Conservation (phyloP, 2,113 vertebrate genomes). For the Axis porcinus region DNA sequence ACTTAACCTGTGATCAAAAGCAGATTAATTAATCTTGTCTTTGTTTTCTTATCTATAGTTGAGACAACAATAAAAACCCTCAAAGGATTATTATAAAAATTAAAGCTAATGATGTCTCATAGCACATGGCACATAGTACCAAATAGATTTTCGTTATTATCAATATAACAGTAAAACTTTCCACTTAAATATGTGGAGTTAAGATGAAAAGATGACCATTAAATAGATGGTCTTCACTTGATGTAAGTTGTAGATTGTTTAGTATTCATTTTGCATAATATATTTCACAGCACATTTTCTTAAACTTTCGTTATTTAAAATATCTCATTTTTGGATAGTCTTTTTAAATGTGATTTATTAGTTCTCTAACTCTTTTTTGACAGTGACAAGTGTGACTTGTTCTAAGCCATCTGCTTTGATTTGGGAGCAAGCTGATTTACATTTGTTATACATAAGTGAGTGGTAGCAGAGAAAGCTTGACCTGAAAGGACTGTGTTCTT, state of each 20-base stretch:
- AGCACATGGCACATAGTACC: neutral
- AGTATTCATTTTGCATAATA: neutral
- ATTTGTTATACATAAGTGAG: constrained; percentile 24
- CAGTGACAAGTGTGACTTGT: constrained; percentile 8
- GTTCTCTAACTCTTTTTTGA: constrained; percentile 27
- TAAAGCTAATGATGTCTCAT: neutral
- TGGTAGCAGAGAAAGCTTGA: constrained; percentile 12
- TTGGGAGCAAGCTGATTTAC: constrained; percentile 14
- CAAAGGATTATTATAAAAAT: neutral
- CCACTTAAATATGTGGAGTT: neutral
- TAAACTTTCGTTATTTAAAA: neutral
- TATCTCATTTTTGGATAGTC: neutral
- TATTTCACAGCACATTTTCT: constrained; percentile 18
- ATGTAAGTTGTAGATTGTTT: neutral
- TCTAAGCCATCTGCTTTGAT: constrained; percentile 33
- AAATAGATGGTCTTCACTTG: neutral
- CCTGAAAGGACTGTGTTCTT: neutral
- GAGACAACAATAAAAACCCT: neutral
- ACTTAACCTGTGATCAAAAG: neutral
- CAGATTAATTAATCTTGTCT: neutral
- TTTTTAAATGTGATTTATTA: constrained; percentile 33
- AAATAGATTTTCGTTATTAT: neutral
- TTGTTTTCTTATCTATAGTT: constrained; percentile 4
- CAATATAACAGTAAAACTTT: neutral
- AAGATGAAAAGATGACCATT: neutral